These are phyloP conservation scores for Lordiphosa mommai DNA, from an alignment of 1,140 invertebrate species.

Conservation along the genomic window DNA sequence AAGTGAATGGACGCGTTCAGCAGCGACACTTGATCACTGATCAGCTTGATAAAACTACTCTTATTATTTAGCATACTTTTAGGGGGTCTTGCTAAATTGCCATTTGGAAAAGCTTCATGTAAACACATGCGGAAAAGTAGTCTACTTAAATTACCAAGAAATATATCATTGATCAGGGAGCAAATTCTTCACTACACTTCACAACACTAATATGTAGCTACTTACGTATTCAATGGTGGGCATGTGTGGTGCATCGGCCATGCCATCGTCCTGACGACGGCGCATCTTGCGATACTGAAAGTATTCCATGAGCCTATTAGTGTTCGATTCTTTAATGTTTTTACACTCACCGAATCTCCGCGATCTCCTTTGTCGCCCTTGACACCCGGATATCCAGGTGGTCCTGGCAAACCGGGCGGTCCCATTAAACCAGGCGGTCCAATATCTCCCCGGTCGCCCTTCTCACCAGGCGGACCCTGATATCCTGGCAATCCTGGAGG, in stretches of 20 bases:
- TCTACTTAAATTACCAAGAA: too few relatives aligned
- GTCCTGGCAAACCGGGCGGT: slow-evolving; percentile 86
- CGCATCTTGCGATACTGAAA: slow-evolving; percentile 95
- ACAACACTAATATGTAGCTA: too few relatives aligned
- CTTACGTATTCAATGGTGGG: slow-evolving; percentile 79
- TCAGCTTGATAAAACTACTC: too few relatives aligned
- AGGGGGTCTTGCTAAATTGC: too few relatives aligned
- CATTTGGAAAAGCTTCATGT: too few relatives aligned
- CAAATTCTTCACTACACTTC: too few relatives aligned
- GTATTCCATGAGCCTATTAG: not conserved
- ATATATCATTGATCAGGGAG: too few relatives aligned
- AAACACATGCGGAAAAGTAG: too few relatives aligned
- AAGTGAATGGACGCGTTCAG: too few relatives aligned
- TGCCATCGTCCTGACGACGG: slow-evolving; percentile 86
- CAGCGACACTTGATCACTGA: too few relatives aligned
- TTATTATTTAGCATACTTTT: too few relatives aligned
- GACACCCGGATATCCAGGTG: slow-evolving; percentile 91
- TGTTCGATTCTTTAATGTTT: not conserved
- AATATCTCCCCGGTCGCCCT: slow-evolving; percentile 94
- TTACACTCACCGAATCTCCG: slow-evolving; percentile 91
- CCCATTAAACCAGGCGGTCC: slow-evolving; percentile 91
- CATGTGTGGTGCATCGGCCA: slow-evolving; percentile 78
- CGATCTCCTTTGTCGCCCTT: slow-evolving; percentile 95
- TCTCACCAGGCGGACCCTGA: slow-evolving; percentile 91
- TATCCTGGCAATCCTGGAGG: slow-evolving; percentile 87